Percentiles rank a stretch among this genome's conserved stretches.
These are phyloP conservation scores for Peribatodes rhomboidaria DNA, from an alignment of 2,888 invertebrate species.

Conservation along the genomic window DNA sequence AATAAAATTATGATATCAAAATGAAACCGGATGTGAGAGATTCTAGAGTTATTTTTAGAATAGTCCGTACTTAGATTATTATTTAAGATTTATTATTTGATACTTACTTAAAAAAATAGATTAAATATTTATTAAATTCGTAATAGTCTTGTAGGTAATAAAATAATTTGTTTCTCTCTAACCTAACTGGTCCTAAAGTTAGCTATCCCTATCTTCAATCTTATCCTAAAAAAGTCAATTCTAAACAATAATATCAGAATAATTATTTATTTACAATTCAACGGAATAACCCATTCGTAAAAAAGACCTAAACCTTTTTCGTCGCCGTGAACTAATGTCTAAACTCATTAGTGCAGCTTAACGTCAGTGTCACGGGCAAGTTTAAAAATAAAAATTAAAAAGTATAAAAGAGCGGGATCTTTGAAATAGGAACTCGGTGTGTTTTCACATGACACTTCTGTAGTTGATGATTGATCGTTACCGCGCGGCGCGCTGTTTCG, in stretches of 20 bases:
- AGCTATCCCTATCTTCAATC: too few relatives aligned
- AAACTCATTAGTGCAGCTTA: conserved; percentile 83
- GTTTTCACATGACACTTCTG: conserved; percentile 64
- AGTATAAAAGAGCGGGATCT: conserved; percentile 65
- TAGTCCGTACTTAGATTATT: too few relatives aligned
- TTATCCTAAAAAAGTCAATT: background rate
- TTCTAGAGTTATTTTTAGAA: background rate
- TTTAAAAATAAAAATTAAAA: conserved; percentile 73
- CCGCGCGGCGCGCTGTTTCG: conserved; percentile 39
- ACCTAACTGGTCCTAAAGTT: conserved; percentile 1
- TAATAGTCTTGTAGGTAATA: background rate
- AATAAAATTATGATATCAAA: background rate
- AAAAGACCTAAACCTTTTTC: conserved; percentile 67
- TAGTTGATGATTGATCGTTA: conserved; percentile 74
- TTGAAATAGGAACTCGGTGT: conserved; percentile 77
- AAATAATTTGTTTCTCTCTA: background rate
- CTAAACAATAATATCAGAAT: conserved; percentile 9
- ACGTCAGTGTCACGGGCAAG: conserved; percentile 84
- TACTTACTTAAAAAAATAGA: too few relatives aligned
- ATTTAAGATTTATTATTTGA: background rate
- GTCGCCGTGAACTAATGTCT: conserved; percentile 79
- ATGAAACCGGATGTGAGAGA: background rate
- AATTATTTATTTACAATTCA: too few relatives aligned
- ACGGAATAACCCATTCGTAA: conserved; percentile 72
- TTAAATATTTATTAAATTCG: too few relatives aligned